Conservation (phyloP, 2,888 invertebrate genomes). For the Luperina testacea region DNA sequence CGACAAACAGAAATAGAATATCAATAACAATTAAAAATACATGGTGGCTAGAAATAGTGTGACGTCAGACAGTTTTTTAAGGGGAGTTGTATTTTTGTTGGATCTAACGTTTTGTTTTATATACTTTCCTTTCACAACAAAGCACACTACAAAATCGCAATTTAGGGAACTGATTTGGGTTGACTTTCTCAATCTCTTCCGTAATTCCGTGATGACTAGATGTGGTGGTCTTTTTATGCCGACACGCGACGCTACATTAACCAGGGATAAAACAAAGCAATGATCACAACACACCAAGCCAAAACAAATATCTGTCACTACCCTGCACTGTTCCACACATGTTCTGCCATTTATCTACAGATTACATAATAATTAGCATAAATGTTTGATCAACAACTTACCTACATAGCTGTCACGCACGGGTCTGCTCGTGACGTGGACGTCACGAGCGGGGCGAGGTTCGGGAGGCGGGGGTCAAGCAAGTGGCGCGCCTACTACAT, state of each 20-base stretch:
- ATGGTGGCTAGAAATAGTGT: not conserved
- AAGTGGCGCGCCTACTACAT: slow-evolving; percentile 21
- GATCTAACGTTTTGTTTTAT: not conserved
- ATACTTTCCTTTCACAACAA: not conserved
- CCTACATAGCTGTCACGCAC: slow-evolving; percentile 11
- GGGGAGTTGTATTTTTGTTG: slow-evolving; percentile 4
- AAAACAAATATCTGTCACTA: not conserved
- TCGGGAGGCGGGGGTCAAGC: slow-evolving; percentile 18
- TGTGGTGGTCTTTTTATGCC: not conserved
- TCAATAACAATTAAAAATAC: slow-evolving; percentile 29
- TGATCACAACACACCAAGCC: not conserved
- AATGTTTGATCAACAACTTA: slow-evolving; percentile 30
- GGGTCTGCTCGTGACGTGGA: slow-evolving; percentile 21
- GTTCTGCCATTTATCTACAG: slow-evolving; percentile 9
- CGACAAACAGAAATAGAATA: slow-evolving; percentile 24
- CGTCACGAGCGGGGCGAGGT: slow-evolving; percentile 25
- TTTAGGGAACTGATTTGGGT: not conserved
- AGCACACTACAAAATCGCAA: too few relatives aligned
- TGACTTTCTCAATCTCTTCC: not conserved
- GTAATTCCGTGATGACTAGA: not conserved
- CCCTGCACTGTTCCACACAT: not conserved
- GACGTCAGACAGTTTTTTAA: slow-evolving; percentile 26
- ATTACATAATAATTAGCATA: slow-evolving; percentile 45
- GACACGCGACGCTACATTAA: not conserved
- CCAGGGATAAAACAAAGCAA: not conserved